Base-by-base conservation (phyloP, 2,797 vertebrate genomes). In the Danio choprae region DNA sequence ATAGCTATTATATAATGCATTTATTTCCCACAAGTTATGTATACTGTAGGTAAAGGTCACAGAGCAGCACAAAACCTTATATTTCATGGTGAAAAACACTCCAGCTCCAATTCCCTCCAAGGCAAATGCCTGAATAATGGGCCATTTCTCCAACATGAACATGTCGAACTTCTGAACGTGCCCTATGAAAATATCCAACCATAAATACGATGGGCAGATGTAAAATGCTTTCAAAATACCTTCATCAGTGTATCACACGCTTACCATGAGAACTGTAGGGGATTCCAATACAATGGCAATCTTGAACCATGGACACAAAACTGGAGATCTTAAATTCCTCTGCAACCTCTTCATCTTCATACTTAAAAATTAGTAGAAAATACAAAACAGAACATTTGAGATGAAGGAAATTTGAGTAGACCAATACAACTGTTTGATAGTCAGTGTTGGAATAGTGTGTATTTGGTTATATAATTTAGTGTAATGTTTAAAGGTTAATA, bases 261-360 rank as follows among this genome's bases (percentile, higher is more conserved):
- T 82, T 87, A 98, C 98, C 97, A 89, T 95, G 94, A 43, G 95
- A 95, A 89, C 96, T 98, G 89, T 96, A 96, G 7, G 98, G 97
- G 74, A 99, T 96, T 55, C 97, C 96, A 0, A 99, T 96, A 74
- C 92, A 93, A 82, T 90, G 93, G 89, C 98, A 99, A 70, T 97
- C 96, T 88, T 94, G 93, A 82, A 99, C 97, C 98, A 99, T 99
- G 74, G 96, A 93, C 67, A 99, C 97, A 83, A 99, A 99, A 89
- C 98, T 99, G 86, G 96, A 95, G 86, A 99, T 99, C 88, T 99
- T 99, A 87, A 98, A 99, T 86, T 99, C 98, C 85, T 99, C 98
- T 8, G 97, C 96, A 38, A 94, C 96, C 89, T 99, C 98, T 80
- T 99, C 96, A 77, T 99, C 96, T 93, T 99, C 95, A 87, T 98